Evolutionary conservation across 2,113 vertebrate genomes (phyloP).

Genomic region (human (Homo sapiens)): GRCh38 chrX:136523001-136523500

Average conservation of each 20-base stretch:
- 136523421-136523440: constrained; percentile 3
- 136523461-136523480: constrained; percentile 2
- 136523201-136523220: constrained; percentile 19
- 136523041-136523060: neutral
- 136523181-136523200: neutral
- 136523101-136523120: neutral
- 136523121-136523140: neutral
- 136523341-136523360: constrained; percentile 6
- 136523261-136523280: constrained; percentile 27
- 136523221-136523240: neutral
- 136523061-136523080: neutral
- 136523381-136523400: constrained; percentile 6
- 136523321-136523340: neutral
- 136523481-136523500: neutral
- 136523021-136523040: too few relatives aligned
- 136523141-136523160: neutral
- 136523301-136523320: constrained; percentile 5
- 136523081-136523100: neutral
- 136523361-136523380: constrained; percentile 46
- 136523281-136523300: neutral
- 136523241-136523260: constrained; percentile 19
- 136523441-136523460: neutral
- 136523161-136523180: constrained; percentile 17
- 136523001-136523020: too few relatives aligned
- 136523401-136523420: neutral